Base-by-base conservation (phyloP, 2,888 invertebrate genomes). In the Gymnosoma rotundatum region DNA sequence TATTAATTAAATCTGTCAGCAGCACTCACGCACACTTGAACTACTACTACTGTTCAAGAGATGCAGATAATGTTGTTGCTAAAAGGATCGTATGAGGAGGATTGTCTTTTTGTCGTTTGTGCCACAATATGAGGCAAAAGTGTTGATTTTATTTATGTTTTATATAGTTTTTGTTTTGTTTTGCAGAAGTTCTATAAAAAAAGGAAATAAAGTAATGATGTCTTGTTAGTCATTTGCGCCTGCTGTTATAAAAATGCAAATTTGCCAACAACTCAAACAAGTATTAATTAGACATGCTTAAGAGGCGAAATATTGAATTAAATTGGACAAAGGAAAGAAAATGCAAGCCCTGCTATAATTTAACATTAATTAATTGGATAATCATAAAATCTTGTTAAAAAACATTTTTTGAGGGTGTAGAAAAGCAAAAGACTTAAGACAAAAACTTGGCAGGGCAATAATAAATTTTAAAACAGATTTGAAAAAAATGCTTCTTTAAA, bases 1-100 rank as follows among this genome's bases (percentile, higher is more conserved):
- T 81, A 81, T 84, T 84, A 84, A 84, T 81, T 84, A 84, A 81
- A 66, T 32, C 74, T 76, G 63, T 58, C 81, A 52, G 64, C n/a
- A 70, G 69, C 81, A 75, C 81, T 81, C 81, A 76, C 75, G 58
- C 75, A 82, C 42, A 20, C 14, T 14, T 58, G n/a, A 66, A 54
- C 54, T 63, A 32, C 25, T 25, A 32, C 32, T 52, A 45, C 32
- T 32, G 75, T 58, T 54, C 42, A 56, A 42, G 16, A 32, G 18
- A n/a, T 48, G 2, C n/a, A 32, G 16, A 16, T n/a, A n/a, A 16
- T 18, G n/a, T 36, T 42, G 38, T 12, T 67, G 38, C 42, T 14
- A 4, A 45, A 25, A 63, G 42, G 52, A 42, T 25, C 42, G 63
- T 50, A 32, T 25, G 38, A 21, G 56, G 48, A 36, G 58, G 66